Evolutionary conservation across 2,113 vertebrate species (phyloP).

Genomic region (Zingel zingel): DNA sequence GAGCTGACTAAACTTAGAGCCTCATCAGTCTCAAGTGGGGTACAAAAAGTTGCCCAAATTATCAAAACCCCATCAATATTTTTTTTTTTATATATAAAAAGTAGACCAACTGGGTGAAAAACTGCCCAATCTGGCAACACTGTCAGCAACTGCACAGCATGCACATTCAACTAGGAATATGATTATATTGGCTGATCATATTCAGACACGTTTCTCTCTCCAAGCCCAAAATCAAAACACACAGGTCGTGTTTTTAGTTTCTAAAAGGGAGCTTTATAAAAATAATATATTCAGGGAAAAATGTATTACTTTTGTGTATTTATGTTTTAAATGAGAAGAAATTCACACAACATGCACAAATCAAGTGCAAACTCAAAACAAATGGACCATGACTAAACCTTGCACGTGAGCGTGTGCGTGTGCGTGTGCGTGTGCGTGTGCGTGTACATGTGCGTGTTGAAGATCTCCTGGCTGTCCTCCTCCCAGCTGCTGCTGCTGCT

Average conservation of each 20-base stretch:
- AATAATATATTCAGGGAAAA: no score
- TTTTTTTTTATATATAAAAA: neutral
- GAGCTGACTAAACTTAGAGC: no score
- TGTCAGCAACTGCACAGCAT: neutral
- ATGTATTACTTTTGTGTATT: neutral
- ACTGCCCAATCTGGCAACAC: neutral
- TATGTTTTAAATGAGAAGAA: neutral
- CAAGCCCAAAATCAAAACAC: neutral
- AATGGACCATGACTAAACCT: neutral
- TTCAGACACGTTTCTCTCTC: neutral
- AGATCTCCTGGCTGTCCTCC: conserved; percentile 31
- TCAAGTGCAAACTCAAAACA: neutral
- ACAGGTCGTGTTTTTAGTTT: neutral
- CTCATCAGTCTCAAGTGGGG: no score
- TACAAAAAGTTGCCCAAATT: neutral
- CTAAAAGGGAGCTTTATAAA: neutral
- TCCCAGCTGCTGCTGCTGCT: conserved; percentile 61
- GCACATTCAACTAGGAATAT: neutral
- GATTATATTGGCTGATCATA: neutral
- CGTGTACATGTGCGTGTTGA: conserved; percentile 20
- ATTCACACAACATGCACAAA: neutral
- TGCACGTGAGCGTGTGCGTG: neutral
- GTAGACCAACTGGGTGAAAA: neutral
- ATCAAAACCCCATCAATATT: neutral
- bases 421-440: conserved; percentile 1